Conservation (phyloP, 2,797 vertebrate genomes). For the Phataginus tetradactyla region DNA sequence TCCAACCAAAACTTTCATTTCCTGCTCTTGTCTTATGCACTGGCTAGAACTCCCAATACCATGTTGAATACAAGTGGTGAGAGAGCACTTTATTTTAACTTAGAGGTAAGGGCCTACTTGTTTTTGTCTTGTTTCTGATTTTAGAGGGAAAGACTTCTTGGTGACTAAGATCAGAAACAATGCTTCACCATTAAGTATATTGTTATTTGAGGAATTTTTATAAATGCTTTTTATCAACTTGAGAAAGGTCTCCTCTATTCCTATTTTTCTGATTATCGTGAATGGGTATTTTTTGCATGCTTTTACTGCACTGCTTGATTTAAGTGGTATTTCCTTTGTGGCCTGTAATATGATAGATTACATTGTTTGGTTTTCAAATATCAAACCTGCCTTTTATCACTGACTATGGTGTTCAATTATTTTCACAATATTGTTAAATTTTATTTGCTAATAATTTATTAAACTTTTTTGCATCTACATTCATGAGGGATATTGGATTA, state of each 20-base stretch:
- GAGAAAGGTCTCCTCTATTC: not conserved
- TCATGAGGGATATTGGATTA: not conserved
- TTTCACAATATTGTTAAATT: not conserved
- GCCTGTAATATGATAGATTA: not conserved
- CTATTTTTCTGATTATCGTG: not conserved
- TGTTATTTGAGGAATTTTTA: not conserved
- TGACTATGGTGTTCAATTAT: not conserved
- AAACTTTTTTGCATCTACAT: not conserved
- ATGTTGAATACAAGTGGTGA: not conserved
- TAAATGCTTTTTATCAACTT: not conserved
- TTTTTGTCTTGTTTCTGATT: not conserved
- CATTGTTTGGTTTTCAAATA: not conserved
- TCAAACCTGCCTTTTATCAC: not conserved
- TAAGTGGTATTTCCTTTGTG: not conserved
- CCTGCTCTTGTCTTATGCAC: not conserved
- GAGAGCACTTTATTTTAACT: not conserved
- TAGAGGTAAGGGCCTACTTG: not conserved
- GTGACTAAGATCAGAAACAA: not conserved
- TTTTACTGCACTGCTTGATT: not conserved
- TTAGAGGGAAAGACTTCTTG: not conserved
- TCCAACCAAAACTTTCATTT: not conserved
- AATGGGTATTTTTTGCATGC: not conserved
- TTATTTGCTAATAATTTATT: not conserved
- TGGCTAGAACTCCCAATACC: not conserved
- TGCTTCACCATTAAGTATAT: not conserved